Percentiles rank a stretch among this genome's conserved stretches.
These are phyloP conservation scores for Egretta garzetta DNA, from an alignment of 2,113 vertebrate genomes.

Conservation along the genomic window DNA sequence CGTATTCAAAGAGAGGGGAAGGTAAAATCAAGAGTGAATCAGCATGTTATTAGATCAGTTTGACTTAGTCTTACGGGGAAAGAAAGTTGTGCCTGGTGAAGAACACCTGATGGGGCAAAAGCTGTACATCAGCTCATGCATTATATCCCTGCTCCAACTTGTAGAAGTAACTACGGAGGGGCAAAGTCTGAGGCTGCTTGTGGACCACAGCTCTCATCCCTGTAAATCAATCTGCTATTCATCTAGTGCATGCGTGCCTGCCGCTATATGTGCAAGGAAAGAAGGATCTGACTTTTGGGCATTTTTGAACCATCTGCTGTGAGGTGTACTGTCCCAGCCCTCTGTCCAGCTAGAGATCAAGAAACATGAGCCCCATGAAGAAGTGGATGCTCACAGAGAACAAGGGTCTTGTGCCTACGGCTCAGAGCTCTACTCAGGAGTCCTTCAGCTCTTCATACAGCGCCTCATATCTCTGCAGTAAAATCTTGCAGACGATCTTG, in stretches of 20 bases:
- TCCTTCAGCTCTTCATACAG: background rate
- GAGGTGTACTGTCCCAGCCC: background rate
- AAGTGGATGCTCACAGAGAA: rapidly evolving
- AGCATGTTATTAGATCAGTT: background rate
- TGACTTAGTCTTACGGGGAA: background rate
- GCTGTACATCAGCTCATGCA: background rate
- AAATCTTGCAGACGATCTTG: background rate
- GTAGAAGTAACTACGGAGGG: background rate
- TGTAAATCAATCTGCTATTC: background rate
- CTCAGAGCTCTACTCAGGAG: background rate
- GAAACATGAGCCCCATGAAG: rapidly evolving
- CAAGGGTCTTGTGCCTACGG: background rate
- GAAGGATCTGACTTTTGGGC: background rate
- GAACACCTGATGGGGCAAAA: background rate
- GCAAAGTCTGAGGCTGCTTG: background rate
- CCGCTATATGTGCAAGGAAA: background rate
- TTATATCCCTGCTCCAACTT: background rate
- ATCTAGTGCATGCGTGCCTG: background rate
- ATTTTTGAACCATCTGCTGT: background rate
- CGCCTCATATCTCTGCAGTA: background rate
- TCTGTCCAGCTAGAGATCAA: background rate
- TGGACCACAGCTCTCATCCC: background rate
- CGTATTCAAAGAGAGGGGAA: background rate
- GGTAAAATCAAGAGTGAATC: background rate
- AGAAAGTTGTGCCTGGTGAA: background rate